Base-by-base conservation (phyloP, 2,113 vertebrate genomes). In the Tetrao urogallus region DNA sequence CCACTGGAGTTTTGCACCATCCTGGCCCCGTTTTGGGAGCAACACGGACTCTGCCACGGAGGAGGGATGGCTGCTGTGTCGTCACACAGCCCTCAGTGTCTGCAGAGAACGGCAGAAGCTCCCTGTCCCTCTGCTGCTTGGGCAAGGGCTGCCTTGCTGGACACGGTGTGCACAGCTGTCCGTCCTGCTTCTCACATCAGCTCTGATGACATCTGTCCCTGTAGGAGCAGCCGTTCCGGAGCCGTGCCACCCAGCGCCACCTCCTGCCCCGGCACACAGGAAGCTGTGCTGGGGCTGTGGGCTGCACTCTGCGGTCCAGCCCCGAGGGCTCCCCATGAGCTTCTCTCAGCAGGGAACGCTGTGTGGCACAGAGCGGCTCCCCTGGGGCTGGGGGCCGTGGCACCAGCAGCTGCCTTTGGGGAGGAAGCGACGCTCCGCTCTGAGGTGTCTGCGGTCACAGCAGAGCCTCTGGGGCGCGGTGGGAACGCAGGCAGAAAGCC, bases 111-210 rank as follows among this genome's bases (percentile, higher is more conserved):
- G 30, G 24, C 24, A 36, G 54, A 30, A 60, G 11, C 30, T 19
- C 43, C 36, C 38, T 12, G 1, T 34, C n/a, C 18, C 7, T 3
- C 50, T 14, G 17, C 54, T 14, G 47, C 21, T 15, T 16, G 50
- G 52, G 14, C 1, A 1, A 24, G 14, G 18, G 18, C 38, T 5
- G 1, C 21, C 25, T 24, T 21, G 32, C 60, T 27, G 52, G 11
- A 28, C 4, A 1, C 5, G 13, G 30, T 16, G 57, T 1, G 1
- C 3, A 1, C 0, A 3, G 66, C 30, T 13, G 40, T 14, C 45
- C 21, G 4, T 40, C n/a, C 5, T 11, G n/a, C 7, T 3, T 21
- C 58, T 27, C 13, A 15, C 50, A 5, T 27, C 14, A 2, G 54
- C 87, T 67, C 69, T 15, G 61, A 3, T 15, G 38, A 4, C 1